Conservation (phyloP, 2,113 vertebrate species). For the Pygoscelis antarcticus region DNA sequence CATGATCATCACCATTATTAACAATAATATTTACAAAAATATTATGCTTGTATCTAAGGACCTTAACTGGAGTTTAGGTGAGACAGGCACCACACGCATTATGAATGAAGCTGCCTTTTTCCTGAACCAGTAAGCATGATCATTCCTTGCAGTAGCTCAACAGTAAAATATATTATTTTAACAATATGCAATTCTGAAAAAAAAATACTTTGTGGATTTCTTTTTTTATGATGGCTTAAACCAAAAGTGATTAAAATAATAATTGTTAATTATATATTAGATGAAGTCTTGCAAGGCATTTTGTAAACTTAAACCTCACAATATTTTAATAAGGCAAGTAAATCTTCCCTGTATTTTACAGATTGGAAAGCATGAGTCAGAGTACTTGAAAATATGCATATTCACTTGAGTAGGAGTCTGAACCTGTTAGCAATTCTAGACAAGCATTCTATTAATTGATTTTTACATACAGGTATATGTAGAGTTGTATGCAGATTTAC, state of each 20-base stretch:
- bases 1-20: not conserved
- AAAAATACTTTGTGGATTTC: not conserved
- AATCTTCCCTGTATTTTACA: not conserved
- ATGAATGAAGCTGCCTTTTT: not conserved
- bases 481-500: not conserved
- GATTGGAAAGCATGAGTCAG: not conserved
- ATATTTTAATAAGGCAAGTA: not conserved
- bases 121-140: not conserved
- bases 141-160: not conserved
- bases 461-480: not conserved
- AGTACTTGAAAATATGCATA: not conserved
- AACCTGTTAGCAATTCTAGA: not conserved
- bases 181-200: not conserved
- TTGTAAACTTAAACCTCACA: not conserved
- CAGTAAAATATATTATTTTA: not conserved
- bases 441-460: not conserved
- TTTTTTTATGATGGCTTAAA: not conserved
- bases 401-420: not conserved
- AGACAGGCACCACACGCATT: not conserved
- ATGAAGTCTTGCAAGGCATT: not conserved
- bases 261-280: not conserved
- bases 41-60: not conserved
- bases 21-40: not conserved
- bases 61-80: not conserved
- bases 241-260: not conserved